Evolutionary conservation across 2,888 invertebrate genomes (phyloP), one percentile per base, ranked within the genome.

Genomic region (Syritta pipiens): DNA sequence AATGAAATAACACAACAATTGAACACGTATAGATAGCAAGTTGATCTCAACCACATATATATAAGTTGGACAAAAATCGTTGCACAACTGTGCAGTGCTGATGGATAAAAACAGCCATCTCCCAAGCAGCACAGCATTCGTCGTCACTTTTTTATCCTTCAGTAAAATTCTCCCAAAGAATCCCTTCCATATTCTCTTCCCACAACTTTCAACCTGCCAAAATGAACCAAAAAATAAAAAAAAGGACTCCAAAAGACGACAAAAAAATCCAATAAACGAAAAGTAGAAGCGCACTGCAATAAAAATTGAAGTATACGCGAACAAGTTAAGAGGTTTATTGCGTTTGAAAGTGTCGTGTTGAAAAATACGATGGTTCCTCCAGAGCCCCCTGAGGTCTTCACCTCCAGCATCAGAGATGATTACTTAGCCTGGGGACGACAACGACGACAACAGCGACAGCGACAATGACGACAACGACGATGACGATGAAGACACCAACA

Each of bases 321-420:
- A 83, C 82, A 83, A 81, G 81, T 82, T 83, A 83, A 83, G 82
- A 81, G 82, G 82, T 83, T 83, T 83, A 83, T 81, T 81, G 76
- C 76, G 60, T 81, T 82, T 69, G 74, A 77, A 82, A 83, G 82
- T 83, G 81, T 83, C 81, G 81, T 77, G 82, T 81, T 83, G 82
- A 83, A 83, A 83, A 83, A 83, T 83, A 79, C 68, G 82, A 82
- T 79, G 74, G 44, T 74, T 68, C 67, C 67, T 37, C 49, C 67
- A 37, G 40, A 62, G 74, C 65, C 53, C 48, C 60, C 60, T 57
- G 55, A 79, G 67, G 62, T 72, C 60, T 62, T 49, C 74, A 79
- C 79, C 79, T 74, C 67, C 55, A 68, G 57, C 74, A 74, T 48
- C 60, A 67, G 62, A 59, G 74, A 68, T 67, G 74, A 79, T 79